Percentiles rank a stretch among this genome's conserved stretches.
These are phyloP conservation scores for Sarcophaga peregrina DNA, from an alignment of 1,140 invertebrate genomes.

Conservation along the genomic window DNA sequence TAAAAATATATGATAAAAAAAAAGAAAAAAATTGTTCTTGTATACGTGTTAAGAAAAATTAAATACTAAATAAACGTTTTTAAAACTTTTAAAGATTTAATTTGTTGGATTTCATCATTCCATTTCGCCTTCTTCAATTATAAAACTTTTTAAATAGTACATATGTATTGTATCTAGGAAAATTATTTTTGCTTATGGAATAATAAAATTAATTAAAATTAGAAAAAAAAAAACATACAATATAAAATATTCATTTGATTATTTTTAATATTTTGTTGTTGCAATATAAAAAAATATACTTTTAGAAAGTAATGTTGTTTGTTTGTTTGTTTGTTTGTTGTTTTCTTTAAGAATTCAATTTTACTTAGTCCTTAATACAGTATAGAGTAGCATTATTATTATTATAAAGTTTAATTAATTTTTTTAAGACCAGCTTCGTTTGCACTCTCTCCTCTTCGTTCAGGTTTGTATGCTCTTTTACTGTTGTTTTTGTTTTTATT, in stretches of 20 bases:
- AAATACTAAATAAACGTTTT: conserved; percentile 27
- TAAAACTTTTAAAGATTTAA: conserved; percentile 14
- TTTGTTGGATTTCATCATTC: background rate
- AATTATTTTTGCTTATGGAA: conserved; percentile 26
- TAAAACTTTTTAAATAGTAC: background rate
- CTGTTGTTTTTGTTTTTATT: conserved; percentile 29
- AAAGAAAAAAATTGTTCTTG: conserved; percentile 21
- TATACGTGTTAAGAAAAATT: background rate
- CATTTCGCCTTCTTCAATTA: background rate
- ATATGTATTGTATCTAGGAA: conserved; percentile 46
- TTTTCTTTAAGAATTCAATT: background rate
- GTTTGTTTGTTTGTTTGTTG: too few species aligned
- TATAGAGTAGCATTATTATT: conserved; percentile 29
- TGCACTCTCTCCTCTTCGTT: conserved; percentile 36
- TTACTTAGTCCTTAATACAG: conserved; percentile 8
- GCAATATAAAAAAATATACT: conserved; percentile 51
- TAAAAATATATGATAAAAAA: conserved; percentile 21
- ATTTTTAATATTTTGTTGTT: background rate
- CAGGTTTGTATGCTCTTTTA: conserved; percentile 30
- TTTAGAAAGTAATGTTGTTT: conserved; percentile 37
- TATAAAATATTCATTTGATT: background rate
- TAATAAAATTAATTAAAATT: conserved; percentile 21
- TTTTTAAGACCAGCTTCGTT: conserved; percentile 41
- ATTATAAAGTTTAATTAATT: conserved; percentile 33
- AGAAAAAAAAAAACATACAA: conserved; percentile 40